Evolutionary conservation across 2,797 vertebrate species (phyloP).

Genomic region (Anabas testudineus): DNA sequence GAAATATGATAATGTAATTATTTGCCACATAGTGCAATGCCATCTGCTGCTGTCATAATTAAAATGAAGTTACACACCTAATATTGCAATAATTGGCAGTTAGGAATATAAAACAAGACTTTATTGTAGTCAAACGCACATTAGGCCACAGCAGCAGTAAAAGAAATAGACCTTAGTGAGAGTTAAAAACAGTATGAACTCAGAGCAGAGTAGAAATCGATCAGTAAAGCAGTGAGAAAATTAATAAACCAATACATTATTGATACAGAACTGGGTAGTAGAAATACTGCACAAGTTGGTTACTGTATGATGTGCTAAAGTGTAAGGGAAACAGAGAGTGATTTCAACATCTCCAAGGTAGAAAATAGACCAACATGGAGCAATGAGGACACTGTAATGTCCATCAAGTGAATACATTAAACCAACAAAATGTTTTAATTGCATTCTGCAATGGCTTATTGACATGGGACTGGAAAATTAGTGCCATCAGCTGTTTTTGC

Average conservation of each 20-base stretch:
- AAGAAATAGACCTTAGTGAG: background rate
- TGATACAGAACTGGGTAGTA: slow-evolving; percentile 10
- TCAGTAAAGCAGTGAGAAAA: background rate
- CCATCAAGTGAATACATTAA: no score
- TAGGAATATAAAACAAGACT: background rate
- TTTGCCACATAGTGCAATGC: no score
- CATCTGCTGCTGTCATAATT: slow-evolving; percentile 12
- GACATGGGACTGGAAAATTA: no score
- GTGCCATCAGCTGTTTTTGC: no score
- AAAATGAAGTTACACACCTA: background rate
- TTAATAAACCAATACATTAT: slow-evolving; percentile 4
- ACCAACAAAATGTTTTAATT: no score
- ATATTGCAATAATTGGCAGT: slow-evolving; percentile 20
- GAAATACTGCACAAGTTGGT: background rate
- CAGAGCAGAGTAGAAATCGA: slow-evolving; percentile 33
- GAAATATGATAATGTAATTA: background rate
- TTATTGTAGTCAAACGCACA: slow-evolving; percentile 5
- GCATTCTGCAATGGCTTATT: no score
- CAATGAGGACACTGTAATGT: no score
- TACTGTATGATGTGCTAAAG: no score
- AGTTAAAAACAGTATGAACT: background rate
- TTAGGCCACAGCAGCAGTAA: background rate
- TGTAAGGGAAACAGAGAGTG: no score
- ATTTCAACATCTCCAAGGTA: no score
- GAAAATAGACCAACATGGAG: no score